Base-by-base conservation (phyloP, 2,113 vertebrate species). In the Abramis brama region DNA sequence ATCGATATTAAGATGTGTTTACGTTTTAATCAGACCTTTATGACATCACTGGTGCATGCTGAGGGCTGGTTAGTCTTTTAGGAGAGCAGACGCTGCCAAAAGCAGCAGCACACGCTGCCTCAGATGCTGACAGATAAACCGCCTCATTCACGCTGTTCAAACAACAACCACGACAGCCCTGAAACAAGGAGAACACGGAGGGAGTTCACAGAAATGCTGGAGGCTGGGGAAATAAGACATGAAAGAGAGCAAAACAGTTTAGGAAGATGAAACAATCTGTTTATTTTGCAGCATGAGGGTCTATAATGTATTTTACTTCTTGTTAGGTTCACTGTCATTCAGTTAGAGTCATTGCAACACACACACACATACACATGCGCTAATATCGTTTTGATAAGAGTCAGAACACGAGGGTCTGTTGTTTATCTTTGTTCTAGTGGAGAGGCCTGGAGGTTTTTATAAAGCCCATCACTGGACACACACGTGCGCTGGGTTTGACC, bases 111-210 rank as follows among this genome's bases (percentile, higher is more conserved):
- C 85, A 86, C 23, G 62, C 43, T 30, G 80, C 80, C 62, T 59
- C 23, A 78, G 85, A 88, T 76, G 85, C 87, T 86, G 87, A 86
- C 73, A 79, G 85, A 88, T 88, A 88, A 88, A 86, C 87, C 59
- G 13, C 78, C 85, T 70, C 82, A 45, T 79, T 81, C 73, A 36
- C 68, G 71, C 50, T 73, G 25, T 71, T 86, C 60, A 81, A 89
- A 68, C 73, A 75, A 59, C n/a, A 43, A 57, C 12, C 33, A n/a
- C 39, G 64, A 47, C 33, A 82, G 50, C 71, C 30, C 78, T 47
- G 59, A 83, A 27, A 62, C 25, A 15, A 60, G 36, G 27, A 76
- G 57, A 59, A 21, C 45, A 59, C 10, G 11, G n/a, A 57, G 74
- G 47, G 74, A 77, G 74, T 21, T 77, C 74, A 77, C 74, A 77